Conservation (phyloP, 2,888 invertebrate species). For the Drosophila mulleri region DNA sequence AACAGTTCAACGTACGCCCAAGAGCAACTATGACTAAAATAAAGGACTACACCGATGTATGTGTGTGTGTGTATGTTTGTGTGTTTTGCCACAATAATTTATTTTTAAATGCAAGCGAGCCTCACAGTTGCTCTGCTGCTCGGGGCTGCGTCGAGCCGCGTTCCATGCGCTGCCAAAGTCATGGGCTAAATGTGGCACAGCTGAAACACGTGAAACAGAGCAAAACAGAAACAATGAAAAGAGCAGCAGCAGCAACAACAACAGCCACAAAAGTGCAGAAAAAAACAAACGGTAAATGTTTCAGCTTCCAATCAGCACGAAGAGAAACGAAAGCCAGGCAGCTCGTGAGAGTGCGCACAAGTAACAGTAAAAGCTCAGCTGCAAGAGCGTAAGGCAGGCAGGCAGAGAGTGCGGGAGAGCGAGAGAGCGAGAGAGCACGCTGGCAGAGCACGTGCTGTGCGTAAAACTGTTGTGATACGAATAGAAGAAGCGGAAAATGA, state of each 20-base stretch:
- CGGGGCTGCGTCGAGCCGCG: conserved; percentile 8
- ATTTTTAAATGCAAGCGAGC: conserved; percentile 43
- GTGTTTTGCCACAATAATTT: conserved; percentile 41
- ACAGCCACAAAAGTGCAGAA: conserved; percentile 1
- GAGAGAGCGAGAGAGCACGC: not conserved
- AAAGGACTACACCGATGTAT: conserved; percentile 17
- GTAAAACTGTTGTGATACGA: conserved; percentile 44
- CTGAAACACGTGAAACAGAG: conserved; percentile 41
- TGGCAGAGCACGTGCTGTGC: conserved; percentile 64
- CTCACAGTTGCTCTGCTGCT: conserved; percentile 11
- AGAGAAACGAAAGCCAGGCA: conserved; percentile 19
- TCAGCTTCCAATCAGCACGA: conserved; percentile 60
- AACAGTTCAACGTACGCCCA: conserved; percentile 42
- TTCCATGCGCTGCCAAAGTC: conserved; percentile 52
- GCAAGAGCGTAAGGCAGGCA: not conserved
- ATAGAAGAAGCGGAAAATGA: conserved; percentile 40
- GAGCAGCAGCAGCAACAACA: conserved; percentile 8
- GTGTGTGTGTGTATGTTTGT: conserved; percentile 18
- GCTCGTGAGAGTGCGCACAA: conserved; percentile 9
- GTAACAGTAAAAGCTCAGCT: not conserved
- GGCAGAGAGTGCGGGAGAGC: conserved; percentile 2
- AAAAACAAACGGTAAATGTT: conserved; percentile 19
- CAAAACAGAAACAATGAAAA: conserved; percentile 47
- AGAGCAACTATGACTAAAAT: conserved; percentile 38
- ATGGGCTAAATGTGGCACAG: conserved; percentile 65